Conservation (phyloP, 2,113 vertebrate species). For the Microcebus griseorufus region DNA sequence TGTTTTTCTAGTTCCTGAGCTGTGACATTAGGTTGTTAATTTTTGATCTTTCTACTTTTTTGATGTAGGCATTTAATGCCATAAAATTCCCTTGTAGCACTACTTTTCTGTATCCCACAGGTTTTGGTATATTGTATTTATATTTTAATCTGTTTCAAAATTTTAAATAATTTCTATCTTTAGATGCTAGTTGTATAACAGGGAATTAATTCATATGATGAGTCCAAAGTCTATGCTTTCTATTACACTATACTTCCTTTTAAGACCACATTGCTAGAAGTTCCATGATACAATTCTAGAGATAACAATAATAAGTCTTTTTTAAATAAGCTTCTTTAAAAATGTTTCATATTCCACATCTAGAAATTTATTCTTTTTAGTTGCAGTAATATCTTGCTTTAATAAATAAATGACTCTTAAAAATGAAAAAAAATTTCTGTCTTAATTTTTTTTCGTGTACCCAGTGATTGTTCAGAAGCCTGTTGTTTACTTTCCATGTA, state of each 20-base stretch:
- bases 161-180: no score
- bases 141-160: no score
- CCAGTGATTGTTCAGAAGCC: no score
- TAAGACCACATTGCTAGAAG: neutral
- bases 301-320: neutral
- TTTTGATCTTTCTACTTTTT: no score
- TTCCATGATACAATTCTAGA: neutral
- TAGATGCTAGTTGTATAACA: neutral
- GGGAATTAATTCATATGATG: neutral
- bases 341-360: neutral
- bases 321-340: neutral
- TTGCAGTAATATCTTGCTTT: neutral
- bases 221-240: neutral
- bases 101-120: no score
- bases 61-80: no score
- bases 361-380: neutral
- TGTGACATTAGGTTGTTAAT: no score
- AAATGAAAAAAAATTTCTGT: neutral
- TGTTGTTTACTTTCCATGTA: no score
- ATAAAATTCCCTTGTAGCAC: no score
- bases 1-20: no score
- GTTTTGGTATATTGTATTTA: no score
- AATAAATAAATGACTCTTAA: slow-evolving; percentile 27
- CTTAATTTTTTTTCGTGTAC: no score
- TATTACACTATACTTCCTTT: neutral